phyloP scores from a whole-genome alignment of 2,888 invertebrate species.

The Tenthredo amoena region DNA sequence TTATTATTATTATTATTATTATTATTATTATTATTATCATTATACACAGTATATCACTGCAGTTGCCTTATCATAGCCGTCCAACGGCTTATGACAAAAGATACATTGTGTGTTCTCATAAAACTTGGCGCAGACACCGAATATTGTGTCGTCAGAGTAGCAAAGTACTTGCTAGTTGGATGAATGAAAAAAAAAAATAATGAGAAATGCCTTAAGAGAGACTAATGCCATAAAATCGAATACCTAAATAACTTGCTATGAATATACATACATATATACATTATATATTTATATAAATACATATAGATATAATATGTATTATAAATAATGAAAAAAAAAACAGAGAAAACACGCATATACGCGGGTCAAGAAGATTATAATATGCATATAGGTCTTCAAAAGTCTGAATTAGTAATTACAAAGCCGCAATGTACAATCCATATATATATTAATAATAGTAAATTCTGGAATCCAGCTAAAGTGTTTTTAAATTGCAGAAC shows the following conservation, averaged over 20 bases:
- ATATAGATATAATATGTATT: conserved; percentile 4
- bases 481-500: neutral
- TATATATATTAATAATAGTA: neutral
- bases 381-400: conserved; percentile 38
- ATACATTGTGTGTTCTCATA: conserved; percentile 50
- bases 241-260: conserved; percentile 35
- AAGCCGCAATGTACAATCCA: conserved; percentile 46
- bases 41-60: conserved; percentile 55
- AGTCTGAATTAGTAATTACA: conserved; percentile 48
- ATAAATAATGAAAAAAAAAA: neutral
- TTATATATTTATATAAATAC: conserved; percentile 15
- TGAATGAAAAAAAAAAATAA: neutral
- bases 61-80: conserved; percentile 56
- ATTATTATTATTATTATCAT: conserved; percentile 54
- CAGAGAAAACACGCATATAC: neutral
- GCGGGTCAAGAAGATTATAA: neutral
- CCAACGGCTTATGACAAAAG: conserved; percentile 54
- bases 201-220: conserved; percentile 39
- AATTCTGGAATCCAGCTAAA: neutral
- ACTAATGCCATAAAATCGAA: conserved; percentile 43
- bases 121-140: conserved; percentile 2
- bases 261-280: conserved; percentile 6
- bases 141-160: neutral
- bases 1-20: conserved; percentile 39
- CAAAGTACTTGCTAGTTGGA: conserved; percentile 22